Base-by-base conservation (phyloP, 2,113 vertebrate genomes). In the Engraulis encrasicolus region DNA sequence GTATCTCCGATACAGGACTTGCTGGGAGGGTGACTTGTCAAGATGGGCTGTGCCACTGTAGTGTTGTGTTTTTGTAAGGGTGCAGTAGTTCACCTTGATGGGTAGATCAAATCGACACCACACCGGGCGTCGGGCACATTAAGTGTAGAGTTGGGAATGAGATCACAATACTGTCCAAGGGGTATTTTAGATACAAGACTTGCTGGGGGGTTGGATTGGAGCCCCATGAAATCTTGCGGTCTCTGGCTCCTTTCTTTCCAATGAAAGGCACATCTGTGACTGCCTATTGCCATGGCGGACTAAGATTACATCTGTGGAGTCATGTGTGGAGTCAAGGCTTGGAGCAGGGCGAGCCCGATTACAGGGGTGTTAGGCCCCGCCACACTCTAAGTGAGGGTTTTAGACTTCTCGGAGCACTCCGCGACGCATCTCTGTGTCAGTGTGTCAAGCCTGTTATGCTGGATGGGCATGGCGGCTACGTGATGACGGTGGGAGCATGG, bases 301-400 rank as follows among this genome's bases (percentile, higher is more conserved):
- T 50, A 18, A 50, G 71, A 66, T 20, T 17, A 34, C 78, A 78
- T 58, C 79, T 91, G 81, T 23, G 37, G 86, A 91, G 87, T 88
- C 85, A 86, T 86, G 84, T 93, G 91, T 85, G 85, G 89, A 92
- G 87, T 74, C 15, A 74, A 74, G 66, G 66, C 66, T 5, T 11
- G 82, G 48, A 82, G 82, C 78, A 88, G 90, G 87, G 82, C 88
- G 82, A 90, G 83, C 78, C 87, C 93, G 92, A 93, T 94, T 93
- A 93, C 90, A 91, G 91, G 92, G 91, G 87, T 93, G 90, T 88
- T 84, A 85, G 91, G 92, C 91, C 92, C n/a, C n/a, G n/a, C n/a
- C n/a, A n/a, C n/a, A 91, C 91, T 90, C 89, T 88, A 86, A 88
- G 88, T 91, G 91, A 88, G 92, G 92, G 88, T 85, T n/a, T n/a